Percentiles rank a stretch among this genome's conserved stretches.
phyloP scores from a whole-genome alignment of 2,888 invertebrate species.

The Ectemnius cavifrons region DNA sequence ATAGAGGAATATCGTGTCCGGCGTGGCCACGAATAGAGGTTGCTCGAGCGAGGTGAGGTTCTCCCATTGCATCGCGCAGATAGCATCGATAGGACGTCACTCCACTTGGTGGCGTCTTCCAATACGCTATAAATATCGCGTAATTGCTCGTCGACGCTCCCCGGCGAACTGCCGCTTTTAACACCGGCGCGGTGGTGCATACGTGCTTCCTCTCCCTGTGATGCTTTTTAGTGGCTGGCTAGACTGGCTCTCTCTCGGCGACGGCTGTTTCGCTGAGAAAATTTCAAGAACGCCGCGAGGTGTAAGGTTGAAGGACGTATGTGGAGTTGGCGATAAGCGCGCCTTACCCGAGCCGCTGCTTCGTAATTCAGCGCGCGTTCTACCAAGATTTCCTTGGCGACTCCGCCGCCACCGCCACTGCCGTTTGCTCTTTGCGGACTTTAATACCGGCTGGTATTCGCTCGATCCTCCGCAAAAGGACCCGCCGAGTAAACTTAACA shows the following conservation, averaged over 20 bases:
- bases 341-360: slow-evolving; percentile 1
- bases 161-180: slow-evolving; percentile 2
- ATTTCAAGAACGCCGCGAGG: slow-evolving; percentile 11
- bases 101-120: background rate
- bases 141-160: slow-evolving; percentile 3
- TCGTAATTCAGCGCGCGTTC: slow-evolving; percentile 9
- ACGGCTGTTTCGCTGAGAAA: background rate
- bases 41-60: slow-evolving; percentile 21
- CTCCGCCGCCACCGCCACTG: background rate
- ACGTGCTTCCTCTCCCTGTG: background rate
- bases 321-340: slow-evolving; percentile 22
- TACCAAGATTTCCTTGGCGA: slow-evolving; percentile 19
- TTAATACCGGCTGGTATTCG: slow-evolving; percentile 41
- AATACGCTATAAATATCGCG: slow-evolving; percentile 24
- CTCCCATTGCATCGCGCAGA: slow-evolving; percentile 24
- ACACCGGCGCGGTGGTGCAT: background rate
- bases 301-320: slow-evolving; percentile 40
- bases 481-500: slow-evolving; percentile 22
- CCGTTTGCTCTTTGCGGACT: slow-evolving; percentile 4
- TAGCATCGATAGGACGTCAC: slow-evolving; percentile 15
- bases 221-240: background rate
- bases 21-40: slow-evolving; percentile 19
- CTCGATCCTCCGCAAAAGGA: slow-evolving; percentile 46
- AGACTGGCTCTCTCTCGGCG: background rate
- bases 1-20: slow-evolving; percentile 16